These are phyloP conservation scores for Mormyrus iriodes DNA, from an alignment of 2,113 vertebrate species.

Conservation along the genomic window DNA sequence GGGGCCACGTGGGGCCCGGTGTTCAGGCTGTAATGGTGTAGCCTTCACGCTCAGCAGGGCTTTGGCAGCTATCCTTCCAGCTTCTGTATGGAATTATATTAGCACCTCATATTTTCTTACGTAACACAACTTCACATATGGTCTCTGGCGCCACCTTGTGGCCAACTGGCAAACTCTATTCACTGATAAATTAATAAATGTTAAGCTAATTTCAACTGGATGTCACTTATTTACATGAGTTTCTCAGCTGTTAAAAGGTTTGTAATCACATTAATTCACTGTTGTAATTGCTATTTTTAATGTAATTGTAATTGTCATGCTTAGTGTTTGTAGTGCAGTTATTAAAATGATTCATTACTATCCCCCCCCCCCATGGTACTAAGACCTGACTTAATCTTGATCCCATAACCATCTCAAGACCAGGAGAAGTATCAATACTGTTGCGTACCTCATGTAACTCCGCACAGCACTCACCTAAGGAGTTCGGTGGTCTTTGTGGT, in stretches of 20 bases:
- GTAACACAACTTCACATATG: neutral
- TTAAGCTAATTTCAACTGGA: neutral
- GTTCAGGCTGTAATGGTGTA: neutral
- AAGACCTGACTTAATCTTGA: neutral
- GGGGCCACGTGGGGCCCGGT: neutral
- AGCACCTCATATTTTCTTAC: neutral
- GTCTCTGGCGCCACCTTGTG: neutral
- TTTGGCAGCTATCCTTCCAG: neutral
- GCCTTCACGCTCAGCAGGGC: neutral
- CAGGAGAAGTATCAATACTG: neutral
- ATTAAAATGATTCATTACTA: neutral
- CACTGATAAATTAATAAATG: neutral
- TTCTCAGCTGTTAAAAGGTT: neutral
- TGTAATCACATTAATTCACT: neutral
- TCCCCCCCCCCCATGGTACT: neutral
- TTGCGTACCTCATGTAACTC: no score
- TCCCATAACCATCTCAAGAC: neutral
- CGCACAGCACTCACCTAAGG: neutral
- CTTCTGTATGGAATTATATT: neutral
- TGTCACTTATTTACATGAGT: neutral
- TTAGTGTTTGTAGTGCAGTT: neutral
- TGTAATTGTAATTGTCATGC: no score
- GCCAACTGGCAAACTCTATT: neutral
- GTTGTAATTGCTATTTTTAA: neutral
- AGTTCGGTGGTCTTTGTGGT: neutral